Evolutionary conservation across 37 sponge, comb jelly and placozoan species (phyloP).

Genomic region (Sycon ciliatum): DNA sequence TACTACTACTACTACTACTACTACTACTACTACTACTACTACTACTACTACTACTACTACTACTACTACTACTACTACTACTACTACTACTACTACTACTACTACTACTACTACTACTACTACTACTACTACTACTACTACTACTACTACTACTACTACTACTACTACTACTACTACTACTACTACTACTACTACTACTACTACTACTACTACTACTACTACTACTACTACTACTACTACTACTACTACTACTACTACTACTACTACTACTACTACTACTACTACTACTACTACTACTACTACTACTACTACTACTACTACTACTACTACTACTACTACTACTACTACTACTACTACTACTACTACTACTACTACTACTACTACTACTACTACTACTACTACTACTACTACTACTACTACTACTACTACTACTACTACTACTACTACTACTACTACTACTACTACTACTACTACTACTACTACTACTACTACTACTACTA

Average conservation of each 20-base stretch:
- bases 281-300: conserved; percentile 8
- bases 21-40: conserved; percentile 8
- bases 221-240: conserved; percentile 8
- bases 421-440: conserved; percentile 6
- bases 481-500: conserved; percentile 6
- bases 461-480: conserved; percentile 8
- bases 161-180: conserved; percentile 8
- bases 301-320: conserved; percentile 6
- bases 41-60: conserved; percentile 8
- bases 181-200: conserved; percentile 6
- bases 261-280: conserved; percentile 8
- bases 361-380: conserved; percentile 6
- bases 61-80: conserved; percentile 6
- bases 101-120: conserved; percentile 8
- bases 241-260: conserved; percentile 6
- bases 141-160: conserved; percentile 8
- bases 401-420: conserved; percentile 8
- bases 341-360: conserved; percentile 8
- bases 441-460: conserved; percentile 8
- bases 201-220: conserved; percentile 8
- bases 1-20: conserved; percentile 6
- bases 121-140: conserved; percentile 6
- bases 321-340: conserved; percentile 8
- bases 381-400: conserved; percentile 8
- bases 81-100: conserved; percentile 8